These are phyloP conservation scores for Cavia porcellus DNA, from an alignment of 2,113 vertebrate genomes.

Conservation along the genomic window DNA sequence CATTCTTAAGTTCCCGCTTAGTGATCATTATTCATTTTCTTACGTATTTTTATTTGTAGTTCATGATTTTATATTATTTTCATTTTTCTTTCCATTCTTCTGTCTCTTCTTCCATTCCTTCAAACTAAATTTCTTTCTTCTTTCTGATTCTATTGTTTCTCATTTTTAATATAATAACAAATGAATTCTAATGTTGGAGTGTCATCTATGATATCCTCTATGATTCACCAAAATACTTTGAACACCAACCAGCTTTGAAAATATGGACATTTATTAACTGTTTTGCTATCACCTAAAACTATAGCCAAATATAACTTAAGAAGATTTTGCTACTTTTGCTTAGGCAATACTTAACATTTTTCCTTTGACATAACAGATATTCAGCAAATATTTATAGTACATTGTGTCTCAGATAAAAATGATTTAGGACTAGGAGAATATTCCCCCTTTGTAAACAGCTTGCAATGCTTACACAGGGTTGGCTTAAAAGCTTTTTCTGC, in stretches of 20 bases:
- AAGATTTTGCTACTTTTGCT: background rate
- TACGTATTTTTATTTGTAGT: background rate
- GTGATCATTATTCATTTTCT: background rate
- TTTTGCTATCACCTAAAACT: background rate
- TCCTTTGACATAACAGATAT: background rate
- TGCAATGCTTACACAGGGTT: background rate
- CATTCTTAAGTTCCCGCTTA: background rate
- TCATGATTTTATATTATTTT: background rate
- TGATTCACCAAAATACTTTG: background rate
- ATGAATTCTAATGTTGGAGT: background rate
- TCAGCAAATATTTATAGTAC: background rate
- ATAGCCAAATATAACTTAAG: background rate
- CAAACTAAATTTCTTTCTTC: slow-evolving; percentile 10
- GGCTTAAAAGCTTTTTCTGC: background rate
- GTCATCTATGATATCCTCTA: background rate
- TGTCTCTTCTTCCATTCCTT: background rate
- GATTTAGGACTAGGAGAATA: background rate
- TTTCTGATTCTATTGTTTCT: background rate
- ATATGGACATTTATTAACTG: background rate
- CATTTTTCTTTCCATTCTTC: background rate
- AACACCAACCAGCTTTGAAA: background rate
- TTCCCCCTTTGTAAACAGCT: background rate
- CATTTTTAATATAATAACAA: slow-evolving; percentile 4
- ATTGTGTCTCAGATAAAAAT: background rate
- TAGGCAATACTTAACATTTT: background rate